Percentiles rank a stretch among this genome's conserved stretches.
Conservation (phyloP, 1,140 invertebrate genomes). For the Euwallacea similis region DNA sequence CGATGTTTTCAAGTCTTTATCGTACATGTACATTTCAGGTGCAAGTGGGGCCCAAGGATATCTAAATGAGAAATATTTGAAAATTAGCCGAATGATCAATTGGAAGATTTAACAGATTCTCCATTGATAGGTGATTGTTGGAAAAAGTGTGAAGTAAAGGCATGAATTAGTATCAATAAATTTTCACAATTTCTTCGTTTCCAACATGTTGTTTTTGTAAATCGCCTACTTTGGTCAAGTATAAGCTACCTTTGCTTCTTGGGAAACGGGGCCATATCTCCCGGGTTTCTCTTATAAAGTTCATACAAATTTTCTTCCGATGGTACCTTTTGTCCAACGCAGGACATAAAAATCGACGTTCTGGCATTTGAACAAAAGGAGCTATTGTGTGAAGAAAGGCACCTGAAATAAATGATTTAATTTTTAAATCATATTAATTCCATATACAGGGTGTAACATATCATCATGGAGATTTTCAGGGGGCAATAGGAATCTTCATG, state of each 20-base stretch:
- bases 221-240: too few relatives aligned
- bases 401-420: conserved; percentile 48
- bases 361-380: conserved; percentile 60
- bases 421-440: too few relatives aligned
- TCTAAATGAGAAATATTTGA: conserved; percentile 43
- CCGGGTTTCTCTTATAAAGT: conserved; percentile 51
- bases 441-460: too few relatives aligned
- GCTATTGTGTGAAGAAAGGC: conserved; percentile 75
- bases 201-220: too few relatives aligned
- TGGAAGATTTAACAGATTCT: too few relatives aligned
- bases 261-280: conserved; percentile 71
- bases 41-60: conserved; percentile 60
- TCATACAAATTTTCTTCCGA: conserved; percentile 84
- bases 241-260: conserved; percentile 40
- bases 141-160: too few relatives aligned
- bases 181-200: too few relatives aligned
- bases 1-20: conserved; percentile 71
- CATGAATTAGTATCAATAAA: too few relatives aligned
- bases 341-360: conserved; percentile 79
- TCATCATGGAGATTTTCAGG: too few relatives aligned
- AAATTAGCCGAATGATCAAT: too few relatives aligned
- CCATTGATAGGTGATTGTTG: too few relatives aligned
- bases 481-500: too few relatives aligned
- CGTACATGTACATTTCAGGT: conserved; percentile 61
- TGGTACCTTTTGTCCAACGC: conserved; percentile 76